Percentiles rank a stretch among this genome's conserved stretches.
Evolutionary conservation across 1,140 invertebrate species (phyloP).

Genomic region (Magallana gigas): DNA sequence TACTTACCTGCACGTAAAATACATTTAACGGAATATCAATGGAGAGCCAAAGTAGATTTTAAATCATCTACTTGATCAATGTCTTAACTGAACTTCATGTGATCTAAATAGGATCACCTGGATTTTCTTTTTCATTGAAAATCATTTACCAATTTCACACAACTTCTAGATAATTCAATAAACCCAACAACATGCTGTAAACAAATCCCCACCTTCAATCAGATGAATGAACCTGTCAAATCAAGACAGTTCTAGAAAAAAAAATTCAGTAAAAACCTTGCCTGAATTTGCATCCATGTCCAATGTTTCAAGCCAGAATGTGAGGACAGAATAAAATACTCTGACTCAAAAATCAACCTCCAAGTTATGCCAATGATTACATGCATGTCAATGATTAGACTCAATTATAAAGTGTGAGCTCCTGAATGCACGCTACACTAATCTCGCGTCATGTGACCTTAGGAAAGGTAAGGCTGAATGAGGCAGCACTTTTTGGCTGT

Average conservation of each 20-base stretch:
- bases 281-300: conserved; percentile 19
- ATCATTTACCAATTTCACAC: background rate
- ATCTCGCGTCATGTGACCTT: conserved; percentile 39
- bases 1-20: too few relatives aligned
- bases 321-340: background rate
- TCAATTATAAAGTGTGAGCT: conserved; percentile 32
- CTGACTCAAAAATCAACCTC: conserved; percentile 22
- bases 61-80: background rate
- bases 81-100: too few relatives aligned
- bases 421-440: conserved; percentile 39
- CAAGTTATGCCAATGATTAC: conserved; percentile 21
- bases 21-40: background rate
- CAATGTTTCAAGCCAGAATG: background rate
- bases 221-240: conserved; percentile 18
- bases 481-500: conserved; percentile 39
- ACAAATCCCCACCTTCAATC: background rate
- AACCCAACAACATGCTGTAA: background rate
- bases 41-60: background rate
- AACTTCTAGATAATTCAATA: background rate
- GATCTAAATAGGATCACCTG: too few relatives aligned
- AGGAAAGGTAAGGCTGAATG: conserved; percentile 28
- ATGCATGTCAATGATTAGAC: conserved; percentile 26
- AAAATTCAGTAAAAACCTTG: background rate
- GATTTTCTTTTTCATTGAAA: background rate
- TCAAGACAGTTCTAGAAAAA: background rate